Conservation (phyloP, 2,888 invertebrate species). For the Esperia sulphurella region DNA sequence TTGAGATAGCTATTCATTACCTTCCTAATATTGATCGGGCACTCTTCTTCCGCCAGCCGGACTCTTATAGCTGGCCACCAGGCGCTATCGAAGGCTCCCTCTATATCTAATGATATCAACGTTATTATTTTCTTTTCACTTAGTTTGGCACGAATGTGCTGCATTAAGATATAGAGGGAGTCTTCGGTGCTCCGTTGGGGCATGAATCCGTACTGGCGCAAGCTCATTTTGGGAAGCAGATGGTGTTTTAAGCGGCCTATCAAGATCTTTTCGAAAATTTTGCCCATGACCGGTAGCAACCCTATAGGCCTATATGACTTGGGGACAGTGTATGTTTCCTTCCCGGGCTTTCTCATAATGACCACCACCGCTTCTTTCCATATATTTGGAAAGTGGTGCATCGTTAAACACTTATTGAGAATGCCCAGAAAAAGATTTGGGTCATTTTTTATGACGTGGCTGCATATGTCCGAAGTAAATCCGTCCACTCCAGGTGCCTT, state of each 20-base stretch:
- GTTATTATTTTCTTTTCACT: neutral
- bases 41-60: neutral
- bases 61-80: neutral
- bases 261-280: slow-evolving; percentile 13
- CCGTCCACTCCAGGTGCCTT: slow-evolving; percentile 15
- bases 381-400: slow-evolving; percentile 4
- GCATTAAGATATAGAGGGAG: slow-evolving; percentile 4
- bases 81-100: slow-evolving; percentile 11
- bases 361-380: slow-evolving; percentile 12
- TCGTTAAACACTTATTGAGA: slow-evolving; percentile 10
- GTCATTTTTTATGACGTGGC: neutral
- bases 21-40: neutral
- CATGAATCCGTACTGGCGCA: slow-evolving; percentile 13
- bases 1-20: neutral
- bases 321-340: slow-evolving; percentile 1
- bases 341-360: slow-evolving; percentile 7
- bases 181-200: slow-evolving; percentile 9
- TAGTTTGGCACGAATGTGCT: neutral
- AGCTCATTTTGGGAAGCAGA: neutral
- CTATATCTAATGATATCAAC: slow-evolving; percentile 8
- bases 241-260: slow-evolving; percentile 4
- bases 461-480: slow-evolving; percentile 12
- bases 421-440: neutral
- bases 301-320: slow-evolving; percentile 15
- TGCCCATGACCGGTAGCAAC: slow-evolving; percentile 12